Base-by-base conservation (phyloP, 2,888 invertebrate species). In the Matsumyia berberina region DNA sequence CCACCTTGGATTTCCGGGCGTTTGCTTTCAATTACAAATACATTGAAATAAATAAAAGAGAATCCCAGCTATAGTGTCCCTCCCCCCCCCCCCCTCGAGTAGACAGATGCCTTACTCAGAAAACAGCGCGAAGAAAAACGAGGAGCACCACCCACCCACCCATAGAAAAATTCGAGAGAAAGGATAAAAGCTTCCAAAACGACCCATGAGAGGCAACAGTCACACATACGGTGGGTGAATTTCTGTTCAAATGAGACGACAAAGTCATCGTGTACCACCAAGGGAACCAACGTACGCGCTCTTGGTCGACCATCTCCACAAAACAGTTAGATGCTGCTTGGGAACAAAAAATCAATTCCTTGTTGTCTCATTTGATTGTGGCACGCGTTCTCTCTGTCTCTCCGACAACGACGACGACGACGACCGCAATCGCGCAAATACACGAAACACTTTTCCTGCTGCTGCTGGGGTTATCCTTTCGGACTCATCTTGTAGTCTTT, bases 21-120 rank as follows among this genome's bases (percentile, higher is more conserved):
- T 80, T 85, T 74, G 85, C 85, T 74, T 85, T 85, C 80, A 85
- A 85, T 85, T 80, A 85, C 85, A 80, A 76, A 85, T 58, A 85
- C 85, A 85, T 85, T 70, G 64, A 66, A 31, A 64, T 58, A 73
- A 78, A 82, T 46, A 55, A 64, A 55, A 42, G 12, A 78, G 58
- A 67, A 66, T 70, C 64, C 11, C 31, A 46, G 57, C 70, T 55
- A 3, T 62, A n/a, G 51, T 60, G 44, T n/a, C n/a, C n/a, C n/a
- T n/a, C n/a, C n/a, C n/a, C 66, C 53, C 64, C 58, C 58, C 44
- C 33, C 19, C 19, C 19, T 12, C 17, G 31, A n/a, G 42, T 67
- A 60, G 39, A 53, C 44, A 62, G 55, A 73, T 67, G 42, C 42
- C 37, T 29, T 17, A 55, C 51, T 17, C 17, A 12, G 37, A 39